Conservation (phyloP, 2,888 invertebrate species). For the Heliconius ethilla region DNA sequence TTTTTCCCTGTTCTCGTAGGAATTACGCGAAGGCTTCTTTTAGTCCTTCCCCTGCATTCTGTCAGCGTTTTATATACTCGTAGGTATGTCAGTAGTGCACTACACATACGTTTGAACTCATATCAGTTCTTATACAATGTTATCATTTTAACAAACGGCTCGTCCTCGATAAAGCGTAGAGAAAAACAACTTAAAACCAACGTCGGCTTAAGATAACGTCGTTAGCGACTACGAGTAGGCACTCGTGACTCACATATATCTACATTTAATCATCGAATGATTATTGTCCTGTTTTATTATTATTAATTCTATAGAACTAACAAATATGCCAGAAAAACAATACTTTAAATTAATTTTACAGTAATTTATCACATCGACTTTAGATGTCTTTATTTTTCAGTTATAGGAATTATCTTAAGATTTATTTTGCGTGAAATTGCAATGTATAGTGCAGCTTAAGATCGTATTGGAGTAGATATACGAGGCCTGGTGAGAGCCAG, state of each 20-base stretch:
- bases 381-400: background rate
- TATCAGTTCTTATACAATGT: constrained; percentile 6
- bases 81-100: background rate
- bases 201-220: background rate
- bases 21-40: too few species aligned
- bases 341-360: background rate
- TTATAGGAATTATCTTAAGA: background rate
- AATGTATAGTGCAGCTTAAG: background rate
- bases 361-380: background rate
- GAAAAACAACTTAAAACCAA: constrained; percentile 1
- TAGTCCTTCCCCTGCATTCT: too few species aligned
- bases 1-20: too few species aligned
- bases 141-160: background rate
- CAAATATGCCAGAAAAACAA: background rate
- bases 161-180: background rate
- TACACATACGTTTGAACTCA: background rate
- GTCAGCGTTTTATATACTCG: too few species aligned
- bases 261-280: background rate
- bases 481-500: background rate
- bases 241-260: background rate
- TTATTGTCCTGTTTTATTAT: background rate
- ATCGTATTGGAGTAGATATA: background rate
- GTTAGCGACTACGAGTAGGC: background rate
- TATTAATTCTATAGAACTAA: background rate
- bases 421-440: background rate